These are phyloP conservation scores for Pelagia noctiluca DNA, from an alignment of 30 jellyfish, hydroid and myxozoan genomes.

Conservation along the genomic window DNA sequence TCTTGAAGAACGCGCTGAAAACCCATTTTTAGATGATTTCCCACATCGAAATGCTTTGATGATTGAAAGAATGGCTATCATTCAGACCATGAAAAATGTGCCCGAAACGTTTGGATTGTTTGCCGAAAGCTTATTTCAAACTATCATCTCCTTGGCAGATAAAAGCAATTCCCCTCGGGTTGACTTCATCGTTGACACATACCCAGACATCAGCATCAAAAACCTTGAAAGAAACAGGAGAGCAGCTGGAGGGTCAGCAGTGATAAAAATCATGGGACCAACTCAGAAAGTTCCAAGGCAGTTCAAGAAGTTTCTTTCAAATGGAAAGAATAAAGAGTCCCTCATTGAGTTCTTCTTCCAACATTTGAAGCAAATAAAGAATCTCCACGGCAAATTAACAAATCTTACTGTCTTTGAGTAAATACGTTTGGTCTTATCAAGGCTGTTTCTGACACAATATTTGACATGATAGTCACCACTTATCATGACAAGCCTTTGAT, in stretches of 20 bases:
- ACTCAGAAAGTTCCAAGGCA: constrained; percentile 39
- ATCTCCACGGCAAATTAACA: background rate
- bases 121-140: constrained; percentile 2
- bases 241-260: constrained; percentile 41
- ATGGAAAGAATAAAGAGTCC: constrained; percentile 46
- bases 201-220: constrained; percentile 46
- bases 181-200: constrained; percentile 45
- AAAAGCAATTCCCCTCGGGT: constrained; percentile 21
- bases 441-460: too few species aligned
- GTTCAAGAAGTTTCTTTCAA: constrained; percentile 40
- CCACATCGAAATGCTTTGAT: constrained; percentile 1
- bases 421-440: too few species aligned
- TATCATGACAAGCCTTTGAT: too few species aligned
- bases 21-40: background rate
- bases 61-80: constrained; percentile 39
- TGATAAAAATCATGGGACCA: constrained; percentile 10
- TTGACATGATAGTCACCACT: too few species aligned
- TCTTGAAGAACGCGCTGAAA: constrained; percentile 6
- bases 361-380: background rate
- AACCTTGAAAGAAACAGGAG: constrained; percentile 37
- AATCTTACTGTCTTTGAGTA: background rate
- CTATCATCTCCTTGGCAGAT: constrained; percentile 19
- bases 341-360: constrained; percentile 16
- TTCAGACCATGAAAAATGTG: constrained; percentile 16
- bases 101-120: constrained; percentile 21